Evolutionary conservation across 2,888 invertebrate species (phyloP).

Genomic region (Lycophotia porphyrea): DNA sequence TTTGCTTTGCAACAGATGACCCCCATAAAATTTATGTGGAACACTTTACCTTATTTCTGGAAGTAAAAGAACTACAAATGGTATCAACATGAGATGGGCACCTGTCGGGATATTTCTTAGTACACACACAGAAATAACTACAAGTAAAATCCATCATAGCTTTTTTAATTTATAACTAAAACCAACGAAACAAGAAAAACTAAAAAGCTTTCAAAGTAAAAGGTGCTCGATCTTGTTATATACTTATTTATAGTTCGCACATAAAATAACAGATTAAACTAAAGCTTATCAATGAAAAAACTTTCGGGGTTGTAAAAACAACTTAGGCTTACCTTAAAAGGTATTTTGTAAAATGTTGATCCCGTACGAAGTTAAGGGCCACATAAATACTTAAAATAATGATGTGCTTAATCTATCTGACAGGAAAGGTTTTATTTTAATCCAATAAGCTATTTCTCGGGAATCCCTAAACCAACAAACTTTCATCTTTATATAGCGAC

Average conservation of each 20-base stretch:
- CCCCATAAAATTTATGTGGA: constrained; percentile 52
- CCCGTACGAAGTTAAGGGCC: not conserved
- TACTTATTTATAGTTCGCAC: constrained; percentile 17
- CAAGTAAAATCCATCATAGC: constrained; percentile 18
- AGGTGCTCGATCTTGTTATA: not conserved
- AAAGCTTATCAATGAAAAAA: not conserved
- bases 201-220: constrained; percentile 6
- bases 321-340: not conserved
- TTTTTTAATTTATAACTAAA: not conserved
- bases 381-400: constrained; percentile 5
- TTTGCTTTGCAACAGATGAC: constrained; percentile 13
- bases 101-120: not conserved
- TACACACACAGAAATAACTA: constrained; percentile 22
- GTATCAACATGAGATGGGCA: constrained; percentile 32
- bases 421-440: constrained; percentile 3
- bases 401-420: not conserved
- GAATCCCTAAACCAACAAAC: constrained; percentile 10
- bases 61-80: constrained; percentile 55
- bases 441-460: constrained; percentile 7
- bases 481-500: constrained; percentile 3
- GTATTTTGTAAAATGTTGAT: constrained; percentile 2
- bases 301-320: not conserved
- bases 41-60: constrained; percentile 7
- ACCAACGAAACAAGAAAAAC: not conserved
- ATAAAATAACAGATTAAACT: not conserved